Conservation (phyloP, 2,888 invertebrate species). For the Rhimphoctona megacephalus region DNA sequence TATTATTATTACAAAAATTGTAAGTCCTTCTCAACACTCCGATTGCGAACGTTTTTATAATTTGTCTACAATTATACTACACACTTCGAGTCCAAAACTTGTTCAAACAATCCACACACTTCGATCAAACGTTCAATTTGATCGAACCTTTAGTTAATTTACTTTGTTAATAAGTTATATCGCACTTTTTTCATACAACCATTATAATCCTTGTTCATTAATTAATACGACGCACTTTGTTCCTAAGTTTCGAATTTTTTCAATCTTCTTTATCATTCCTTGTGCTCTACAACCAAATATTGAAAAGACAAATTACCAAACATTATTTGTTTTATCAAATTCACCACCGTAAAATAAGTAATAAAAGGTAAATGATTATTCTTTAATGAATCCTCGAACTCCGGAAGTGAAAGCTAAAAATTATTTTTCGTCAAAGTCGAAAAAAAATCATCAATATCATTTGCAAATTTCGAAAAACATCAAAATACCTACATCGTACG, state of each 20-base stretch:
- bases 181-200: neutral
- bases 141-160: neutral
- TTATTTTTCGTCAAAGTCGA: neutral
- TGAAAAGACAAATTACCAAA: neutral
- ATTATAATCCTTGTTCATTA: neutral
- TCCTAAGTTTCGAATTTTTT: neutral
- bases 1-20: neutral
- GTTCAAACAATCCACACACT: neutral
- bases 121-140: neutral
- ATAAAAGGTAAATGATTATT: neutral
- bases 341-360: neutral
- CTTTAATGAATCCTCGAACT: neutral
- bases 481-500: neutral
- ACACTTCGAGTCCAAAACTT: neutral
- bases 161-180: neutral
- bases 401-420: neutral
- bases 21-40: neutral
- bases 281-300: neutral
- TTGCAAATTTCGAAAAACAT: neutral
- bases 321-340: neutral
- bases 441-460: neutral
- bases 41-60: neutral
- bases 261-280: constrained; percentile 10
- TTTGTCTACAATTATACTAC: neutral
- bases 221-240: neutral